These are phyloP conservation scores for Amphilophus citrinellus DNA, from an alignment of 2,113 vertebrate genomes.

Conservation along the genomic window DNA sequence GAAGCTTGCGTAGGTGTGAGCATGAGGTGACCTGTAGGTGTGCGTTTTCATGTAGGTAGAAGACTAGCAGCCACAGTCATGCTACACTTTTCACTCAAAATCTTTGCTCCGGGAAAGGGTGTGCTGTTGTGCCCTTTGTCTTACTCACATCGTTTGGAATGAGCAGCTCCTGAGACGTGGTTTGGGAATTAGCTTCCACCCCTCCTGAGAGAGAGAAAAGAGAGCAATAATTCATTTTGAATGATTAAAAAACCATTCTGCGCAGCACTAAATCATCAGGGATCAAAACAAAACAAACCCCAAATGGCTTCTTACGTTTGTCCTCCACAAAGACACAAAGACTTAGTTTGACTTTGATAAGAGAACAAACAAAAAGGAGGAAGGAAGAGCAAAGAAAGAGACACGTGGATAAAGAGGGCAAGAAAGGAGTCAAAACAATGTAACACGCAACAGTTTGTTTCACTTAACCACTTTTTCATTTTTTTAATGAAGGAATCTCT, in stretches of 20 bases:
- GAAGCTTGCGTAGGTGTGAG: background rate
- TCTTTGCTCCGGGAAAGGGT: background rate
- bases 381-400: background rate
- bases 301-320: background rate
- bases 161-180: slow-evolving; percentile 94
- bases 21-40: background rate
- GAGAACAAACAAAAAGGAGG: background rate
- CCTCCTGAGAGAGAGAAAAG: slow-evolving; percentile 71
- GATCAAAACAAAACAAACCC: background rate
- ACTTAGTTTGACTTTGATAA: background rate
- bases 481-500: too few relatives aligned
- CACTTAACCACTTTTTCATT: too few relatives aligned
- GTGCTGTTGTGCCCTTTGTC: background rate
- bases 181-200: slow-evolving; percentile 86
- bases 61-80: background rate
- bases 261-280: background rate
- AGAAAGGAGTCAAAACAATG: too few relatives aligned
- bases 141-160: slow-evolving; percentile 90
- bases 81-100: background rate
- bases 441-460: too few relatives aligned
- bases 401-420: too few relatives aligned
- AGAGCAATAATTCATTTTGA: background rate
- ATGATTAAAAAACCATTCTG: background rate
- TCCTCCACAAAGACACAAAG: background rate
- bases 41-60: background rate